These are phyloP conservation scores for Hermodice carunculata DNA, from an alignment of 2,888 invertebrate genomes.

Conservation along the genomic window DNA sequence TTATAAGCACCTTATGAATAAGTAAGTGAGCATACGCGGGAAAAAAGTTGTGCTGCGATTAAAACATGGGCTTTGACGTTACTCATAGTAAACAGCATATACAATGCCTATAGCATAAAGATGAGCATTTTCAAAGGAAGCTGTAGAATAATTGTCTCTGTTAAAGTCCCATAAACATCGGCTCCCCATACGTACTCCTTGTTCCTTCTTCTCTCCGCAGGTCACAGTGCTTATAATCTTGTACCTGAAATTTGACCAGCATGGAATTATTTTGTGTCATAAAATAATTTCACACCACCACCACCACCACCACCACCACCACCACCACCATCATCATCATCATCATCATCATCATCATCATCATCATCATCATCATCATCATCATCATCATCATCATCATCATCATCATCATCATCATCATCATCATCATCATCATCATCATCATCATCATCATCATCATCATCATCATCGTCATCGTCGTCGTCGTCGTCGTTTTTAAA, in stretches of 20 bases:
- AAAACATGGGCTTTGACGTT: too few relatives aligned
- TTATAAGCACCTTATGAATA: too few relatives aligned
- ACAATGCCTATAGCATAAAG: constrained; percentile 55
- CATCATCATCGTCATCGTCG: constrained; percentile 5
- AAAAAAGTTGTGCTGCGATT: too few relatives aligned
- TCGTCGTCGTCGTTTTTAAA: too few relatives aligned
- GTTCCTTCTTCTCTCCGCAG: constrained; percentile 56
- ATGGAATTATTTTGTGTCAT: background rate
- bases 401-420: constrained; percentile 4
- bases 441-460: constrained; percentile 11
- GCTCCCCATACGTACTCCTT: constrained; percentile 54
- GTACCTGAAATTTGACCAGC: constrained; percentile 48
- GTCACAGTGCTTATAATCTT: constrained; percentile 51
- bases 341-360: constrained; percentile 18
- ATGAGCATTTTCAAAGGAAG: constrained; percentile 47
- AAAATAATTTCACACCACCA: background rate
- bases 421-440: constrained; percentile 18
- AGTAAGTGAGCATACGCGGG: too few relatives aligned
- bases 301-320: constrained; percentile 12
- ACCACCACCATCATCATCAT: constrained; percentile 13
- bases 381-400: constrained; percentile 13
- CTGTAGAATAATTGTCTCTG: constrained; percentile 53
- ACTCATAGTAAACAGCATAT: constrained; percentile 58
- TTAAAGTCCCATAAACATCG: constrained; percentile 57
- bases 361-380: constrained; percentile 13